phyloP scores from a whole-genome alignment of 2,113 vertebrate species.

The Abramis brama region DNA sequence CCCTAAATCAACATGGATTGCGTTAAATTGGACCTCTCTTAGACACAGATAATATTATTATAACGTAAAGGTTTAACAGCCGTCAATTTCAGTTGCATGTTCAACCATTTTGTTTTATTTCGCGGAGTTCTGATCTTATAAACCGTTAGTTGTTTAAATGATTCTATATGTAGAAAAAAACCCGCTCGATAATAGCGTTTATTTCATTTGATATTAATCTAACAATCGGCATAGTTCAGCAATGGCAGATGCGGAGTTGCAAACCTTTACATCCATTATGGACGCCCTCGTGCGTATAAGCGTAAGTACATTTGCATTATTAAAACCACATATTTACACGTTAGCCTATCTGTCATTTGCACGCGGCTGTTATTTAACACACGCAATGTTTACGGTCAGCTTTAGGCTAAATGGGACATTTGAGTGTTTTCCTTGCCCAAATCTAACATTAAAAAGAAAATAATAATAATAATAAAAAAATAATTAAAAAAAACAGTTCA shows the following conservation, averaged over 20 bases:
- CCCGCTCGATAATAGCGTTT: not conserved
- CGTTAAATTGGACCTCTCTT: not conserved
- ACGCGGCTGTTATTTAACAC: not conserved
- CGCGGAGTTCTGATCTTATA: not conserved
- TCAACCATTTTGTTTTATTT: not conserved
- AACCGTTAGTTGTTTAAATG: not conserved
- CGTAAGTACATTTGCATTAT: slow-evolving; percentile 76
- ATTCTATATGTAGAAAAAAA: not conserved
- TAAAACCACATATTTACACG: not conserved
- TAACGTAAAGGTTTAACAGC: not conserved
- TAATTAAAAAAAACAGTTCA: too few species aligned
- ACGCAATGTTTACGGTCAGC: too few species aligned
- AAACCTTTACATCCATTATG: slow-evolving; percentile 92
- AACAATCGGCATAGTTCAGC: not conserved
- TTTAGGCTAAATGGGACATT: not conserved
- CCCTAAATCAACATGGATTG: slow-evolving; percentile 22
- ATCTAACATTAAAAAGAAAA: not conserved
- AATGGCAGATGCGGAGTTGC: slow-evolving; percentile 91
- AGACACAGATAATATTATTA: not conserved
- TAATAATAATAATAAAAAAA: too few species aligned
- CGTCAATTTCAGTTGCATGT: not conserved
- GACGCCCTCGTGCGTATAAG: slow-evolving; percentile 91
- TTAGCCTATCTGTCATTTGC: not conserved
- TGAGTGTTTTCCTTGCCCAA: not conserved
- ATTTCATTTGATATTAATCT: not conserved